Base-by-base conservation (phyloP, 2,888 invertebrate genomes). In the Capitulum mitella region DNA sequence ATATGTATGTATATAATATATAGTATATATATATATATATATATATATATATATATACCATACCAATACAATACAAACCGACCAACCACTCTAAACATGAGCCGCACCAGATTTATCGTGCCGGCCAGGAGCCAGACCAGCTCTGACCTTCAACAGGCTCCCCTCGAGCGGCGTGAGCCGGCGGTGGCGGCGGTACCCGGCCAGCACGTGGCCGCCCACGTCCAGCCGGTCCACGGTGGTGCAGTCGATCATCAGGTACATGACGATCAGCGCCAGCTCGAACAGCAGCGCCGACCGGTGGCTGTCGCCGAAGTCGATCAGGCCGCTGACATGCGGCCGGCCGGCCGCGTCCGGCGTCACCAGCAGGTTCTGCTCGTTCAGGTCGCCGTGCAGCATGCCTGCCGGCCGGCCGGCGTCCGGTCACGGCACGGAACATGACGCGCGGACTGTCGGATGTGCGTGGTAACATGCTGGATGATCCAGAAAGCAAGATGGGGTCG, bases 231-330 rank as follows among this genome's bases (percentile, higher is more conserved):
- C 81, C 77, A 91, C 84, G 80, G 90, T 88, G 26, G 89, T 89
- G 0, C 89, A 88, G 80, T 91, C 87, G 51, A 94, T 85, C 84
- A 95, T 91, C 89, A 92, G 90, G 85, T 97, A 96, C 32, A 92
- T 90, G 86, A 94, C 89, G 1, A 91, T 87, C 80, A 96, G 91
- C 1, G 94, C 93, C 80, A 97, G 84, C 85, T 97, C 97, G 85
- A 93, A 96, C 64, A 96, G 80, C 77, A 84, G 89, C 84, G 90
- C 92, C 0, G 91, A 90, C 79, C 88, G 87, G 81, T 92, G 91
- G 37, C 90, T 88, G 85, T 97, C 97, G 0, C 94, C 95, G 84
- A 95, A 95, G 87, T 97, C 97, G 26, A 97, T 89, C 78, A 97
- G 87, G 0, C 91, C 93, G 2, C 87, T 86, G 16, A 95, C 87